phyloP scores from a whole-genome alignment of 2,888 invertebrate genomes.

The Netelia inedita region DNA sequence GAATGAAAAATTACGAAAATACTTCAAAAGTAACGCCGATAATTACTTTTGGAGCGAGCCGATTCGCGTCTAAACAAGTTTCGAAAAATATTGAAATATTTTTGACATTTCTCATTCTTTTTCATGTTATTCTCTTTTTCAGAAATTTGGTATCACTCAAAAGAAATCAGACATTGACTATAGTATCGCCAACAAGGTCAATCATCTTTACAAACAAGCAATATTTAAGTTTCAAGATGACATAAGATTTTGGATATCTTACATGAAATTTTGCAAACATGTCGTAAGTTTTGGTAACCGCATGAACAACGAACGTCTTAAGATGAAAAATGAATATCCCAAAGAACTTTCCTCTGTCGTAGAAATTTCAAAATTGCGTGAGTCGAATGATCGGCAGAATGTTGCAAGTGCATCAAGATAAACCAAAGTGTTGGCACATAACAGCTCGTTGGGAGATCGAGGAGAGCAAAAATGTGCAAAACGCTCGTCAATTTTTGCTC shows the following conservation, averaged over 20 bases:
- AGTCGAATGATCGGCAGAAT: conserved; percentile 84
- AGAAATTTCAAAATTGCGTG: conserved; percentile 81
- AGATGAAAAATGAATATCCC: not conserved
- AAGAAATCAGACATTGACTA: conserved; percentile 90
- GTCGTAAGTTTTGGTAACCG: conserved; percentile 85
- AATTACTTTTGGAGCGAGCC: no score
- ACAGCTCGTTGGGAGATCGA: conserved; percentile 93
- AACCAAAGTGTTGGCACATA: conserved; percentile 91
- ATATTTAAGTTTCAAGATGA: conserved; percentile 90
- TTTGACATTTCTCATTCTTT: not conserved
- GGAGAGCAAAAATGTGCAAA: conserved; percentile 89
- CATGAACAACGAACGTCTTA: not conserved
- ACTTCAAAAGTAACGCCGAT: no score
- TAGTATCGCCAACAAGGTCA: conserved; percentile 90
- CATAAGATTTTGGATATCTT: conserved; percentile 91
- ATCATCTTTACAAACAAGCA: conserved; percentile 90
- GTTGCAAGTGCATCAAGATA: conserved; percentile 90
- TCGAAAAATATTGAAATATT: not conserved
- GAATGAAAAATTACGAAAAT: no score
- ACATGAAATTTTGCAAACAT: conserved; percentile 92
- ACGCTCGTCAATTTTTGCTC: conserved; percentile 90
- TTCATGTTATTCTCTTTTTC: conserved; percentile 59
- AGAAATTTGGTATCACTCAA: conserved; percentile 86
- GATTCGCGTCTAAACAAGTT: no score
- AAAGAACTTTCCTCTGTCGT: conserved; percentile 45